Percentiles rank a stretch among this genome's conserved stretches.
phyloP scores from a whole-genome alignment of 2,888 invertebrate species.

The Tineola bisselliella region DNA sequence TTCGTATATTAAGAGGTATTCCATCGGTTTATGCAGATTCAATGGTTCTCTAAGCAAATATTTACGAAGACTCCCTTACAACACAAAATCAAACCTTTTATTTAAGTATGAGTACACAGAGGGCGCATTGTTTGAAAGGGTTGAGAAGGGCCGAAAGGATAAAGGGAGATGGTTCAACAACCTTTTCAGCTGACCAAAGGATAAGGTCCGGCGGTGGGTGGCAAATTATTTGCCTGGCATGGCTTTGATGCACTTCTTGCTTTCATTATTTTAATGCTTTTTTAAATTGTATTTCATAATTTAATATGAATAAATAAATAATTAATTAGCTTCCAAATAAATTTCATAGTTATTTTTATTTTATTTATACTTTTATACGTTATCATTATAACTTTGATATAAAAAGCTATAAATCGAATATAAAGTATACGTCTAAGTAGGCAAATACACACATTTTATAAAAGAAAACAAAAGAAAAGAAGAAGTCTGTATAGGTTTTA shows the following conservation, averaged over 20 bases:
- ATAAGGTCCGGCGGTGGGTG: conserved; percentile 20
- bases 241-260: not conserved
- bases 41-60: conserved; percentile 52
- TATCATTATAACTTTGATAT: no score
- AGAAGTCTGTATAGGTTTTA: no score
- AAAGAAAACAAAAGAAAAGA: no score
- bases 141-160: conserved; percentile 13
- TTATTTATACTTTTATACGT: no score
- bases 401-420: no score
- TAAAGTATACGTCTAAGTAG: no score
- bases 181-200: conserved; percentile 57
- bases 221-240: conserved; percentile 4
- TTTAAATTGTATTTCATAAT: not conserved
- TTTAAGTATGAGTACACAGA: conserved; percentile 58
- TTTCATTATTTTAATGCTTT: not conserved
- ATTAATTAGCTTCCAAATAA: no score
- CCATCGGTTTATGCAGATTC: conserved; percentile 44
- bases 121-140: conserved; percentile 46
- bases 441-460: no score
- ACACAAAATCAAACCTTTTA: conserved; percentile 69
- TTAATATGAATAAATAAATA: no score
- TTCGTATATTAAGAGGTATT: not conserved
- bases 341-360: no score
- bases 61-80: conserved; percentile 56
- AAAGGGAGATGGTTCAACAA: conserved; percentile 59